Conservation (phyloP, 2,797 vertebrate genomes). For the Pseudomugil gertrudae region DNA sequence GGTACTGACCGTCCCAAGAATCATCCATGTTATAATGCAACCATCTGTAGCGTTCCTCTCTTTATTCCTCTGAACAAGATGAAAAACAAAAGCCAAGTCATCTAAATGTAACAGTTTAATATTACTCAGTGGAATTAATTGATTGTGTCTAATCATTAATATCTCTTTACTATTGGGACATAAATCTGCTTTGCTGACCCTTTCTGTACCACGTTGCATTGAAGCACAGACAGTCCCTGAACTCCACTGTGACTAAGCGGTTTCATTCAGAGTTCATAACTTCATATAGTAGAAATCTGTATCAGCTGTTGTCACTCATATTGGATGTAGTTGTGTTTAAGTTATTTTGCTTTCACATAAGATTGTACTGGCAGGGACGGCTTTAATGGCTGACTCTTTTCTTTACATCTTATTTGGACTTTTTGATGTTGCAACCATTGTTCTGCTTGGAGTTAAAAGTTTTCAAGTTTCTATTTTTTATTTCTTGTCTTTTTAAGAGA, state of each 20-base stretch:
- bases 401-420: not conserved
- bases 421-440: not conserved
- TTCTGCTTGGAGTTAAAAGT: not conserved
- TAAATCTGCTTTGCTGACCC: not conserved
- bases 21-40: not conserved
- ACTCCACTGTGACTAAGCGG: not conserved
- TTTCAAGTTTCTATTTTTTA: not conserved
- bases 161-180: not conserved
- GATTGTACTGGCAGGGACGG: not conserved
- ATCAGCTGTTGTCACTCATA: not conserved
- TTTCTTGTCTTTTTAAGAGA: not conserved
- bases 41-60: not conserved
- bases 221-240: not conserved
- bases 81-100: not conserved
- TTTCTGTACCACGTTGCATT: too few species aligned
- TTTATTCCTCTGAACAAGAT: not conserved
- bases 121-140: not conserved
- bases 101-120: not conserved
- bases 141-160: not conserved
- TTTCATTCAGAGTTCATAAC: not conserved
- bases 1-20: constrained; percentile 9
- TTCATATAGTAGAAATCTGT: too few species aligned
- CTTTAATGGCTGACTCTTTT: not conserved
- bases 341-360: not conserved
- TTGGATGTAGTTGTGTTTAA: not conserved